Evolutionary conservation across 92 coral and sea anemone genomes (phyloP).

Genomic region (Palythoa grandiflora): DNA sequence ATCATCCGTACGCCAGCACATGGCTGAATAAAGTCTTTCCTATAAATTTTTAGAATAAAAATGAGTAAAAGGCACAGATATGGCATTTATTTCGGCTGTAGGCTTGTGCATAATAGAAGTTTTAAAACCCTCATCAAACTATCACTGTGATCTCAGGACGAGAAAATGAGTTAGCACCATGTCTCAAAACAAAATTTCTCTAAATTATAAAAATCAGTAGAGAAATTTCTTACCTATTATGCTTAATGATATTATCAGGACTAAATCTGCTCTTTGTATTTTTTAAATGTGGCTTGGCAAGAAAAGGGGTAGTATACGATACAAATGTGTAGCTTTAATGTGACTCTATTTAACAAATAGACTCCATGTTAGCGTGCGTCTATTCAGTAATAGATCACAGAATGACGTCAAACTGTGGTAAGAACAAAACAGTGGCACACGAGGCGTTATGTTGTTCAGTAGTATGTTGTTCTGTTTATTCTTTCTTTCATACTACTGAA

Average conservation of each 20-base stretch:
- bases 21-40: conserved; percentile 26
- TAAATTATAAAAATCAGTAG: neutral
- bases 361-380: too few species aligned
- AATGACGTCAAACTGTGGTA: too few species aligned
- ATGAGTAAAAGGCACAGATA: conserved; percentile 17
- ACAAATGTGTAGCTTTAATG: conserved; percentile 10
- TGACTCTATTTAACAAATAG: neutral
- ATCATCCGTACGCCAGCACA: conserved; percentile 18
- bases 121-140: conserved; percentile 22
- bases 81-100: neutral
- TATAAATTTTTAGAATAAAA: conserved; percentile 15
- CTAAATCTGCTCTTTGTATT: conserved; percentile 2
- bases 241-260: neutral
- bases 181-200: neutral
- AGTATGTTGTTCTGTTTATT: too few species aligned
- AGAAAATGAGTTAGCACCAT: neutral
- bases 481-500: too few species aligned
- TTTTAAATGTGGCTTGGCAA: conserved; percentile 19
- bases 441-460: too few species aligned
- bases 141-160: neutral
- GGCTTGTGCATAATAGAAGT: neutral
- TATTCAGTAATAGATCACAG: too few species aligned
- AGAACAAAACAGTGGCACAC: too few species aligned
- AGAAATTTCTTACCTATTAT: neutral
- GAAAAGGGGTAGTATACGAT: neutral